Conservation (phyloP, 2,113 vertebrate species). For the Campylorhamphus procurvoides region DNA sequence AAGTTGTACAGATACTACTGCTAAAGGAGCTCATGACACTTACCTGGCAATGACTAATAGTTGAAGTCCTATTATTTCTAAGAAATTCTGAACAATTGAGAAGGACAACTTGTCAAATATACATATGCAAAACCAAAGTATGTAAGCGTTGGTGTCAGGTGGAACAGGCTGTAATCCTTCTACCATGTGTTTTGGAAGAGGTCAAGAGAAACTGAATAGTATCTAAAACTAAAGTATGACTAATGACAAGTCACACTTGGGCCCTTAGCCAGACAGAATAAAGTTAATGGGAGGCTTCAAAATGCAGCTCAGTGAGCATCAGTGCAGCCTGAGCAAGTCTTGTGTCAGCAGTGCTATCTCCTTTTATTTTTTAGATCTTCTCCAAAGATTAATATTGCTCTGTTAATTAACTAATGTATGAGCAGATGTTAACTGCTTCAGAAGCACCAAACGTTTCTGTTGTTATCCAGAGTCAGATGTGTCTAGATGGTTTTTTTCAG, state of each 20-base stretch:
- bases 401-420: constrained; percentile 36
- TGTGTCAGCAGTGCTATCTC: neutral
- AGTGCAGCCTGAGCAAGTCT: neutral
- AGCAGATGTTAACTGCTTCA: constrained; percentile 51
- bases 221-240: neutral
- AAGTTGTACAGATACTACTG: neutral
- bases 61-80: neutral
- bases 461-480: neutral
- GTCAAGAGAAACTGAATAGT: neutral
- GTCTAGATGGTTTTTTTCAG: neutral
- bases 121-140: neutral
- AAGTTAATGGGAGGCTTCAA: neutral
- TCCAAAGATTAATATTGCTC: constrained; percentile 24
- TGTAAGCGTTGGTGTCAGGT: neutral
- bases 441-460: constrained; percentile 3
- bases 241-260: neutral
- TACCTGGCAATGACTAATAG: neutral
- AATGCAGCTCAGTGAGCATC: neutral
- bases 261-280: neutral
- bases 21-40: neutral
- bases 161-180: neutral
- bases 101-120: neutral
- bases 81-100: neutral
- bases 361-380: neutral
- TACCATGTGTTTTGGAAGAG: neutral